Conservation (phyloP, 2,888 invertebrate genomes). For the Cephus rjabovi region DNA sequence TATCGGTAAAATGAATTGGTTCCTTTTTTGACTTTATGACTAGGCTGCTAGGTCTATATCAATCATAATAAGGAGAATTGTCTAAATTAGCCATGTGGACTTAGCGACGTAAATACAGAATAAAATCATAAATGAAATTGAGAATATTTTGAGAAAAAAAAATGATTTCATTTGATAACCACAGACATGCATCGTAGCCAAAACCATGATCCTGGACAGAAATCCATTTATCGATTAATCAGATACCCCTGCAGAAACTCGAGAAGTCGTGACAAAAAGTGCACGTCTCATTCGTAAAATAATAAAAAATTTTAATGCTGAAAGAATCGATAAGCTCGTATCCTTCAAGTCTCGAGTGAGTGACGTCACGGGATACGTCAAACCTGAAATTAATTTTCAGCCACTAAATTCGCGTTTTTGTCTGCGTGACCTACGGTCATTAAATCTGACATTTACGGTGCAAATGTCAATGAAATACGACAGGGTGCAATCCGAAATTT, state of each 20-base stretch:
- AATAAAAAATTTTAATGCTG: too few species aligned
- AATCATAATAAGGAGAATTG: not conserved
- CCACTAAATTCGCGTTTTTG: too few species aligned
- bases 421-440: too few species aligned
- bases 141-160: not conserved
- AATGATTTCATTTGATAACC: too few species aligned
- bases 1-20: not conserved
- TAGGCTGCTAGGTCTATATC: not conserved
- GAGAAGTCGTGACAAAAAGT: too few species aligned
- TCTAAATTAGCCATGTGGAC: not conserved
- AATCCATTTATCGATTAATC: not conserved
- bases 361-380: too few species aligned
- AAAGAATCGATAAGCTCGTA: not conserved
- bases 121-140: not conserved
- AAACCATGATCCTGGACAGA: not conserved
- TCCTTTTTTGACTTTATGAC: not conserved
- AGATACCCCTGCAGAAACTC: not conserved
- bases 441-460: too few species aligned
- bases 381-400: too few species aligned
- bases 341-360: too few species aligned
- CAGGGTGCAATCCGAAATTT: not conserved
- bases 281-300: too few species aligned
- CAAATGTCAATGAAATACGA: too few species aligned
- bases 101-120: not conserved
- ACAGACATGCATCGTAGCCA: too few species aligned